These are phyloP conservation scores for Allobates femoralis DNA, from an alignment of 2,797 vertebrate genomes.

Conservation along the genomic window DNA sequence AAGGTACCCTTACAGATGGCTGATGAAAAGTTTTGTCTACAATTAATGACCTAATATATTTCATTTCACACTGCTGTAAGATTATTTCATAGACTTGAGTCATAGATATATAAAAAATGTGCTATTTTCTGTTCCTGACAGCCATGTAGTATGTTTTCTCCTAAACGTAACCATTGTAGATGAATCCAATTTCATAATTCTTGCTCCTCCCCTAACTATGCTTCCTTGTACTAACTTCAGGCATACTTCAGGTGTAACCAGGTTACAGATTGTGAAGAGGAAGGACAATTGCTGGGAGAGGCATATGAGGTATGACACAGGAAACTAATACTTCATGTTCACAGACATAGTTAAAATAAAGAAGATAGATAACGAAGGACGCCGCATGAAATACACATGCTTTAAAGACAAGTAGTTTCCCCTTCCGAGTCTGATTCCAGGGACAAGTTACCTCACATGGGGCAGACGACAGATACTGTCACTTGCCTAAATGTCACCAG, in stretches of 20 bases:
- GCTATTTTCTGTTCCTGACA: not conserved
- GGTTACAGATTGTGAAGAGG: not conserved
- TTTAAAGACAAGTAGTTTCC: not conserved
- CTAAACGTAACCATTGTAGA: not conserved
- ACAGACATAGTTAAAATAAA: not conserved
- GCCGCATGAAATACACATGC: not conserved
- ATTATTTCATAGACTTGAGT: not conserved
- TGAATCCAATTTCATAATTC: not conserved
- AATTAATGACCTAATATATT: not conserved
- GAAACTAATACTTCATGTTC: not conserved
- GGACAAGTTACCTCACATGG: not conserved
- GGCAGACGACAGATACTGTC: not conserved
- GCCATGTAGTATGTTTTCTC: not conserved
- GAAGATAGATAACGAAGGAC: not conserved
- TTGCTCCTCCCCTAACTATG: constrained; percentile 4
- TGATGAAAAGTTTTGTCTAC: not conserved
- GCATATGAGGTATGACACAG: not conserved
- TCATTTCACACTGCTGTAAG: not conserved
- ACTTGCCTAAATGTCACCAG: not conserved
- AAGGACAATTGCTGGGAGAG: not conserved
- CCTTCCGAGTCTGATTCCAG: not conserved
- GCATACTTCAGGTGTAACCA: not conserved
- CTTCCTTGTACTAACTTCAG: constrained; percentile 1
- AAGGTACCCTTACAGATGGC: not conserved
- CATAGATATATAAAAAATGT: not conserved